Conservation (phyloP, 2,888 invertebrate species). For the Carabus problematicus region DNA sequence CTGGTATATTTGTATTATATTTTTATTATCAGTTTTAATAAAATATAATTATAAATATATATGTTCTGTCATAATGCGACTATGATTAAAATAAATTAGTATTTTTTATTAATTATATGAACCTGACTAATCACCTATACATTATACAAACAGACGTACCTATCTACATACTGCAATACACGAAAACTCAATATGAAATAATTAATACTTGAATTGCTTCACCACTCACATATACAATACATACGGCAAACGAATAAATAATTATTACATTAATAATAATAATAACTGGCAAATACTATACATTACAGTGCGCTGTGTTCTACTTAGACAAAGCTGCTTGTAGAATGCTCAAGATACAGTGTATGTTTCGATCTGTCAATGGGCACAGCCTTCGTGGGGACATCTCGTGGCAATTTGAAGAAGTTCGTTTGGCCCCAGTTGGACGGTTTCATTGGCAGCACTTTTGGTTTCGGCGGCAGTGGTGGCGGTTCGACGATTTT, state of each 20-base stretch:
- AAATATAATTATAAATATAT: no score
- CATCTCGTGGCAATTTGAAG: slow-evolving; percentile 48
- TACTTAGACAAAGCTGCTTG: slow-evolving; percentile 69
- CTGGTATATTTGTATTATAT: no score
- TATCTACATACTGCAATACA: no score
- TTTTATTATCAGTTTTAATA: no score
- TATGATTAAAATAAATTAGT: no score
- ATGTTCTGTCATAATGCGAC: no score
- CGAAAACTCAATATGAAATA: neutral
- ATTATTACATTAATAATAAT: slow-evolving; percentile 25
- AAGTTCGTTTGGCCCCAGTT: slow-evolving; percentile 63
- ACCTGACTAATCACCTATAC: no score
- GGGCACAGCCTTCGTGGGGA: slow-evolving; percentile 26
- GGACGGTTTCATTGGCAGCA: slow-evolving; percentile 68
- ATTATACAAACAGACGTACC: no score
- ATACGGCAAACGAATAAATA: slow-evolving; percentile 4
- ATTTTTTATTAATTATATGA: no score
- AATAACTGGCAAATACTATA: slow-evolving; percentile 16
- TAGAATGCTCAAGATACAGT: slow-evolving; percentile 68
- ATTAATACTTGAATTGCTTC: neutral
- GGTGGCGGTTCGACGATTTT: slow-evolving; percentile 66
- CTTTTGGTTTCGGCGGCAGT: slow-evolving; percentile 78
- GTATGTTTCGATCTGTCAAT: slow-evolving; percentile 52
- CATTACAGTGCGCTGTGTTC: slow-evolving; percentile 8
- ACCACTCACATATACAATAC: neutral